A percentile compares a stretch with the other conserved stretches of the same genome.
Evolutionary conservation across 53 echinoderm and acorn worm genomes (phyloP).

Genomic region (Luidia sarsii): DNA sequence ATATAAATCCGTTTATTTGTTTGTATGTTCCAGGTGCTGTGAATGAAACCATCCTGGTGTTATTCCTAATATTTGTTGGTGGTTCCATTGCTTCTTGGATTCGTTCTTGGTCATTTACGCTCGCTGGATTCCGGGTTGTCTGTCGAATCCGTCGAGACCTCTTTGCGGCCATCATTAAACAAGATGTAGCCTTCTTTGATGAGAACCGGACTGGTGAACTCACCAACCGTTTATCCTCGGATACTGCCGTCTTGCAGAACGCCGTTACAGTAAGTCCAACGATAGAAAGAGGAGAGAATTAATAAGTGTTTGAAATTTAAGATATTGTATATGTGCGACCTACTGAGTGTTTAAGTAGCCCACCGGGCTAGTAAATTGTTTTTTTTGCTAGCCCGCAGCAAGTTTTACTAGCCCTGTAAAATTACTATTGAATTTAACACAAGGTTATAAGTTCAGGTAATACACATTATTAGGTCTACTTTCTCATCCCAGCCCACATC

Average conservation of each 20-base stretch:
- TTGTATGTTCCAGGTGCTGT: conserved; percentile 47
- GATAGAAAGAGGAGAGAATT: background rate
- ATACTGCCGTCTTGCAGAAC: conserved; percentile 96
- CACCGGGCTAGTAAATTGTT: too few relatives aligned
- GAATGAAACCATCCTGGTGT: conserved; percentile 63
- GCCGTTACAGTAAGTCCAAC: conserved; percentile 79
- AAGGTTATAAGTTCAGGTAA: background rate
- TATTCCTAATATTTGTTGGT: conserved; percentile 65
- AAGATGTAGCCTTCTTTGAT: conserved; percentile 97
- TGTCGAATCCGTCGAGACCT: conserved; percentile 75
- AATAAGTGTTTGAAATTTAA: background rate
- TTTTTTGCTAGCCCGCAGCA: too few relatives aligned
- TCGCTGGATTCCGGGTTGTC: conserved; percentile 91
- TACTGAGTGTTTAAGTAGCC: background rate
- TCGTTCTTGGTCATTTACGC: conserved; percentile 91
- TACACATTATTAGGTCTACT: background rate
- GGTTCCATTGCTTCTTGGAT: conserved; percentile 75
- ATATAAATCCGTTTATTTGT: too few relatives aligned
- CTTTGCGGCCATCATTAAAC: conserved; percentile 81
- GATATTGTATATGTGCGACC: background rate
- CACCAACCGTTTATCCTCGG: conserved; percentile 88
- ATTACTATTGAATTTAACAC: too few relatives aligned
- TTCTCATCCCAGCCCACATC: too few relatives aligned
- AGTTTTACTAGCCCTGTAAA: too few relatives aligned
- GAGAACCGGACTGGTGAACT: conserved; percentile 89